These are phyloP conservation scores for Plagodis dolabraria DNA, from an alignment of 2,888 invertebrate species.

Conservation along the genomic window DNA sequence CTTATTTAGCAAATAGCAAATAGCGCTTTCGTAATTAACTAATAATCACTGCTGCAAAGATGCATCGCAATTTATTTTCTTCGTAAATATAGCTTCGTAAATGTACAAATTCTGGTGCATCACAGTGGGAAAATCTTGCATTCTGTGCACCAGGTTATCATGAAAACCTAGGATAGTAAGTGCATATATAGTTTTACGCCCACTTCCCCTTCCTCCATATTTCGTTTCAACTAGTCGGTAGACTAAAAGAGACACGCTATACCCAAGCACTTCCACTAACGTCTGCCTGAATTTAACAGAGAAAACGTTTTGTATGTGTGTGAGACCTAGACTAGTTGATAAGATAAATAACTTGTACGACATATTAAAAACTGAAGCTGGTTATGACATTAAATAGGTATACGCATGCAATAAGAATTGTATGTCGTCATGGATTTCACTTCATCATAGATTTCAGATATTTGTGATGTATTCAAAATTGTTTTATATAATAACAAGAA, in stretches of 20 bases:
- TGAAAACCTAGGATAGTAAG: constrained; percentile 22
- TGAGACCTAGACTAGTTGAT: neutral
- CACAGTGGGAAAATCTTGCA: constrained; percentile 15
- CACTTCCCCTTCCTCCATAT: neutral
- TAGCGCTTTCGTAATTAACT: no score
- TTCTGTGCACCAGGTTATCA: constrained; percentile 28
- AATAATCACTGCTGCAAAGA: no score
- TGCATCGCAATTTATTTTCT: no score
- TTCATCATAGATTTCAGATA: no score
- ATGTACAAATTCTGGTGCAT: neutral
- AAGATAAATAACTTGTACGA: constrained; percentile 8
- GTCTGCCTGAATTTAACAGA: neutral
- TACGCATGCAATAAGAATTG: no score
- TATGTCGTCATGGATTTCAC: no score
- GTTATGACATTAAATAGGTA: neutral
- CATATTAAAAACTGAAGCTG: neutral
- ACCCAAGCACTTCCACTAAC: neutral
- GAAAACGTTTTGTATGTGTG: constrained; percentile 2
- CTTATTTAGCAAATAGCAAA: no score
- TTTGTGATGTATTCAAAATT: no score
- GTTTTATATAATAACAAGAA: no score
- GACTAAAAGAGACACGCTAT: constrained; percentile 29
- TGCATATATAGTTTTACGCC: constrained; percentile 4
- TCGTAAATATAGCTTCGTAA: no score
- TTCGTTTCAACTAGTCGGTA: constrained; percentile 9